Evolutionary conservation across 1,140 invertebrate genomes (phyloP).

Genomic region (Aphaenogaster floridana): DNA sequence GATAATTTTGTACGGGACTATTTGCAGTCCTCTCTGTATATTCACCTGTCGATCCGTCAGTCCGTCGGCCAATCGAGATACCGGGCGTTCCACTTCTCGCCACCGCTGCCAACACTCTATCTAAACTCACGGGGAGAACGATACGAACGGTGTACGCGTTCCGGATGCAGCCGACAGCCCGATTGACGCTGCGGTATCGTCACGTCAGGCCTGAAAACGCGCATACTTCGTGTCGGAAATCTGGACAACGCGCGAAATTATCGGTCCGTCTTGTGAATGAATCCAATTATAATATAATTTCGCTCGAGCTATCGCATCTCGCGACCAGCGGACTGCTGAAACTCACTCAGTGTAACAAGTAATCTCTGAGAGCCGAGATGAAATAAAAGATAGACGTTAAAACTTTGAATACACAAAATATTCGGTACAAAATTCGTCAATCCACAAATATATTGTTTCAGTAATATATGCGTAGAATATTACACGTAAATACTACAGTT

Average conservation of each 20-base stretch:
- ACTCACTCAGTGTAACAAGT: not conserved
- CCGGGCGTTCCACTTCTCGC: conserved; percentile 74
- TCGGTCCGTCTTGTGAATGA: conserved; percentile 17
- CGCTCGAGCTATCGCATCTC: not conserved
- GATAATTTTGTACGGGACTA: conserved; percentile 75
- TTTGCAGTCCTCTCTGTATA: conserved; percentile 72
- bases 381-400: not conserved
- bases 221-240: conserved; percentile 10
- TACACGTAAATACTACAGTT: not conserved
- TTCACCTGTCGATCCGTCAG: conserved; percentile 77
- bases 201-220: conserved; percentile 28
- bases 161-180: conserved; percentile 48
- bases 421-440: not conserved
- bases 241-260: conserved; percentile 50
- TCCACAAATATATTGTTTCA: not conserved
- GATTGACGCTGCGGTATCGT: conserved; percentile 43
- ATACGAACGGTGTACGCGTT: not conserved
- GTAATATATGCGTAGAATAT: not conserved
- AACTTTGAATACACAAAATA: not conserved
- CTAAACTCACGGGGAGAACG: conserved; percentile 54
- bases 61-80: conserved; percentile 68
- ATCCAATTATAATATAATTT: conserved; percentile 52
- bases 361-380: not conserved
- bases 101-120: conserved; percentile 61
- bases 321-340: not conserved